Conservation (phyloP, 2,888 invertebrate genomes). For the Rhaphigaster nebulosa region DNA sequence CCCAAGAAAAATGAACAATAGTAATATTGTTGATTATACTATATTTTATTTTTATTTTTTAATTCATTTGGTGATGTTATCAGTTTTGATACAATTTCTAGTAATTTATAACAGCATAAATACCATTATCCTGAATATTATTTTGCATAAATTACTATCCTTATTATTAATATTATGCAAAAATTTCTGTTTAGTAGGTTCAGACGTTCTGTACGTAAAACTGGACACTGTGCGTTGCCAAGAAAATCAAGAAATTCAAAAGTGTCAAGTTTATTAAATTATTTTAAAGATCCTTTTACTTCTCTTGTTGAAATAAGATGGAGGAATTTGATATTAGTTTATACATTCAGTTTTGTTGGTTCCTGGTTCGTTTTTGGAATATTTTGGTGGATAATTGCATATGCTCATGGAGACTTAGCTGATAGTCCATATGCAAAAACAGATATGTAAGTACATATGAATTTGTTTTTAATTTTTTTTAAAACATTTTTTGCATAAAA, state of each 20-base stretch:
- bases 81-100: too few relatives aligned
- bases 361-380: conserved; percentile 86
- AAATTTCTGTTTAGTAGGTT: conserved; percentile 45
- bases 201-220: conserved; percentile 57
- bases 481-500: background rate
- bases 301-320: conserved; percentile 81
- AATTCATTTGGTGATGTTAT: too few relatives aligned
- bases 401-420: conserved; percentile 81
- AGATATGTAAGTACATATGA: conserved; percentile 30
- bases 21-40: too few relatives aligned
- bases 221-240: conserved; percentile 59
- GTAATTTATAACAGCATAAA: too few relatives aligned
- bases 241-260: conserved; percentile 55
- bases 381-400: conserved; percentile 83
- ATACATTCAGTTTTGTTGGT: conserved; percentile 76
- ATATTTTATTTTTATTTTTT: too few relatives aligned
- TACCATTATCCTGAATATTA: too few relatives aligned
- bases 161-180: background rate
- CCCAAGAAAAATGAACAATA: too few relatives aligned
- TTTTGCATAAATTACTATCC: too few relatives aligned
- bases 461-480: background rate
- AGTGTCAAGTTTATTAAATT: conserved; percentile 57
- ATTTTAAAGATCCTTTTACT: conserved; percentile 72
- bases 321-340: conserved; percentile 78
- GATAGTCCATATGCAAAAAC: conserved; percentile 58